These are phyloP conservation scores for Platycheirus albimanus DNA, from an alignment of 2,888 invertebrate genomes.

Conservation along the genomic window DNA sequence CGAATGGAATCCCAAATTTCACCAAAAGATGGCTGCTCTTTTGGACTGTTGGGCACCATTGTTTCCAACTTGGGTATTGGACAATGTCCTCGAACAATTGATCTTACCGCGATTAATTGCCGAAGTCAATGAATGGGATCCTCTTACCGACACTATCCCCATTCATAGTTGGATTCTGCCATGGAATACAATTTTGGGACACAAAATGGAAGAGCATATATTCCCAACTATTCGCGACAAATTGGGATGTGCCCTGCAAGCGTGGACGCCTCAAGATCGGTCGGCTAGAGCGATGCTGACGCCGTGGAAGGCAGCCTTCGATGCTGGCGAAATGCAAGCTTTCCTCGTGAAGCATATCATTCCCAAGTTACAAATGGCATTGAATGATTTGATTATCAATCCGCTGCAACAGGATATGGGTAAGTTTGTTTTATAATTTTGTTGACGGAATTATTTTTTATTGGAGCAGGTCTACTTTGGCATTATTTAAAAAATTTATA, in stretches of 20 bases:
- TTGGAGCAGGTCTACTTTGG: too few species aligned
- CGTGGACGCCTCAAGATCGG: slow-evolving; percentile 97
- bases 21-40: slow-evolving; percentile 90
- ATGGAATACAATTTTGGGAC: slow-evolving; percentile 94
- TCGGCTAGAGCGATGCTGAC: slow-evolving; percentile 95
- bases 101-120: slow-evolving; percentile 89
- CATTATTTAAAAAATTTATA: too few species aligned
- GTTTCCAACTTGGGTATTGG: slow-evolving; percentile 92
- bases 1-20: slow-evolving; percentile 92
- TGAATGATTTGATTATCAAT: slow-evolving; percentile 87
- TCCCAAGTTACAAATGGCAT: slow-evolving; percentile 91
- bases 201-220: slow-evolving; percentile 84
- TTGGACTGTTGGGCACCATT: slow-evolving; percentile 91
- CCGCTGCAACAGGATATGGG: slow-evolving; percentile 89
- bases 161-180: slow-evolving; percentile 99
- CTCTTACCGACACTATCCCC: slow-evolving; percentile 95
- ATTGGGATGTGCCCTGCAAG: slow-evolving; percentile 92
- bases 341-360: slow-evolving; percentile 94
- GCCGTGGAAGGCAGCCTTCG: slow-evolving; percentile 93
- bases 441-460: too few species aligned
- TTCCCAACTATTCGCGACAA: slow-evolving; percentile 97
- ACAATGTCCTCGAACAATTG: slow-evolving; percentile 91
- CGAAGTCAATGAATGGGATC: slow-evolving; percentile 96
- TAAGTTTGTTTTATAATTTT: slow-evolving; percentile 76
- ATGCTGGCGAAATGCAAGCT: slow-evolving; percentile 89